phyloP scores from a whole-genome alignment of 1,140 invertebrate genomes.

The Ceratina japonica region DNA sequence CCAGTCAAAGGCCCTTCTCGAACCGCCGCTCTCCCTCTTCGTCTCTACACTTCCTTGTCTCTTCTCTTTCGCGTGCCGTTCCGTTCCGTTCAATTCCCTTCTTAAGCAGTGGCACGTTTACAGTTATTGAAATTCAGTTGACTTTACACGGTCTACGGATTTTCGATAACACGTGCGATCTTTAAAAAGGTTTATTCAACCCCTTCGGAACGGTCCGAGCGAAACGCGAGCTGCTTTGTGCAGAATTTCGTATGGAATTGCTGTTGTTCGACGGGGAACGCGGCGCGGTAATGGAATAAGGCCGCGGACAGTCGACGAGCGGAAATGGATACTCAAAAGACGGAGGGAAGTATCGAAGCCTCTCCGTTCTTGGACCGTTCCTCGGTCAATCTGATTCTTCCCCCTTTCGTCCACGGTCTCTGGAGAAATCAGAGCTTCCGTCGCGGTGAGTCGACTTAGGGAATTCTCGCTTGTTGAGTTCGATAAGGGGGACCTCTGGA shows the following conservation, averaged over 20 bases:
- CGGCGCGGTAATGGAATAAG: not conserved
- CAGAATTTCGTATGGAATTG: not conserved
- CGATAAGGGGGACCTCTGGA: conserved; percentile 28
- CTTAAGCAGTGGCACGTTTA: conserved; percentile 22
- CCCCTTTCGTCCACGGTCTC: conserved; percentile 1
- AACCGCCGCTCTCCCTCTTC: not conserved
- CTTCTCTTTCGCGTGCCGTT: conserved; percentile 26
- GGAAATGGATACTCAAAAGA: conserved; percentile 4
- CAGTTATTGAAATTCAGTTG: too few species aligned
- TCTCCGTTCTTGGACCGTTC: conserved; percentile 16
- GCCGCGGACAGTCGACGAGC: not conserved
- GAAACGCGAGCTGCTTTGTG: not conserved
- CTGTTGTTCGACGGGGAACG: too few species aligned
- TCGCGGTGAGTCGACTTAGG: conserved; percentile 12
- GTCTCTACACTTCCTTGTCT: not conserved
- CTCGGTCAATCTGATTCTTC: conserved; percentile 28
- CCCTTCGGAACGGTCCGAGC: not conserved
- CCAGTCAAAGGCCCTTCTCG: conserved; percentile 60
- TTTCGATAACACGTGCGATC: too few species aligned
- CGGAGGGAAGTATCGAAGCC: not conserved
- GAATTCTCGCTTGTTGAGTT: conserved; percentile 39
- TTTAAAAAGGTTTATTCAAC: not conserved
- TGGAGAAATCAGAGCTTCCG: conserved; percentile 40
- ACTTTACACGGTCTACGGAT: too few species aligned
- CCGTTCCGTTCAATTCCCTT: conserved; percentile 1